Percentiles rank a stretch among this genome's conserved stretches.
These are phyloP conservation scores for Spea hammondii DNA, from an alignment of 2,797 vertebrate genomes.

Conservation along the genomic window DNA sequence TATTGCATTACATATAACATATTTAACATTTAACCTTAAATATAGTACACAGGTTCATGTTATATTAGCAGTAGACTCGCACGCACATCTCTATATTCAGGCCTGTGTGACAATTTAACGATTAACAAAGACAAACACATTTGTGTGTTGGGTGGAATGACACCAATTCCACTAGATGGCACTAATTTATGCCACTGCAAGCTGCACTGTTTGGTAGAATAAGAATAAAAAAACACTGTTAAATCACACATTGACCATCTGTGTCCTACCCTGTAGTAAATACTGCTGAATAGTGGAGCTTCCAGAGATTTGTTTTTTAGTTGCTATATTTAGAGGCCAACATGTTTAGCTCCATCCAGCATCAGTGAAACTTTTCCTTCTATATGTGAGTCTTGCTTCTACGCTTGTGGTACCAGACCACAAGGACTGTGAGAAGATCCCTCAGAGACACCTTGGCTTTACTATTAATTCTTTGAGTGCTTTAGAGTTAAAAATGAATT, in stretches of 20 bases:
- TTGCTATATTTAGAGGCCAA: conserved; percentile 32
- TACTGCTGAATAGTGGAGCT: background rate
- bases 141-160: conserved; percentile 7
- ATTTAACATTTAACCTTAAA: too few species aligned
- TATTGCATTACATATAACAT: too few species aligned
- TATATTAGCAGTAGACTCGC: too few species aligned
- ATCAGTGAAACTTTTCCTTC: conserved; percentile 29
- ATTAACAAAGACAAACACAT: too few species aligned
- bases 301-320: conserved; percentile 27
- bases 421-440: conserved; percentile 17
- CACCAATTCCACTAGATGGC: conserved; percentile 56
- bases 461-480: background rate
- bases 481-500: too few species aligned
- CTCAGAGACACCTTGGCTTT: conserved; percentile 27
- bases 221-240: conserved; percentile 16
- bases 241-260: conserved; percentile 37
- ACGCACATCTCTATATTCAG: too few species aligned
- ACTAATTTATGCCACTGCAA: conserved; percentile 54
- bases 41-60: too few species aligned
- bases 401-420: conserved; percentile 26
- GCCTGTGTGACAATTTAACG: too few species aligned
- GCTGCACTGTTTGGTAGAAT: conserved; percentile 17
- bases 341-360: conserved; percentile 28
- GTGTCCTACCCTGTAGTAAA: conserved; percentile 12
- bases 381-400: conserved; percentile 36